Evolutionary conservation across 2,888 invertebrate species (phyloP).

Genomic region (Pomacea canaliculata): DNA sequence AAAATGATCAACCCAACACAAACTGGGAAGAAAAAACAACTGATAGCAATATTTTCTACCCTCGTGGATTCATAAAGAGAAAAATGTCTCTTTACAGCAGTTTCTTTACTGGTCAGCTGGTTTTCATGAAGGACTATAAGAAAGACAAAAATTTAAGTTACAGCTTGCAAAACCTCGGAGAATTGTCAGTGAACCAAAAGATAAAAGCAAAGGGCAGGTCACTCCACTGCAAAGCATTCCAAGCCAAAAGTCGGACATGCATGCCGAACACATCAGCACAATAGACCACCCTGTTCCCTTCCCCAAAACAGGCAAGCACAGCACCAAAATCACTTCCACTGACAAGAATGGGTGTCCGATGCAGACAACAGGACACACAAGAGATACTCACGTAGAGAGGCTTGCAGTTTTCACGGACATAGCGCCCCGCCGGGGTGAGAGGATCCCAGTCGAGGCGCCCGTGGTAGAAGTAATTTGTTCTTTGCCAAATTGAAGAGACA

Average conservation of each 20-base stretch:
- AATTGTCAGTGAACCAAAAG: background rate
- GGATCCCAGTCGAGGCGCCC: slow-evolving; percentile 99
- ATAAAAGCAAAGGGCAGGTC: background rate
- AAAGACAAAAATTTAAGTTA: too few species aligned
- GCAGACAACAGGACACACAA: background rate
- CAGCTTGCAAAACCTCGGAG: too few species aligned
- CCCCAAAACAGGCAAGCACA: background rate
- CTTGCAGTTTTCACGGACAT: slow-evolving; percentile 98
- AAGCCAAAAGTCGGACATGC: slow-evolving; percentile 26
- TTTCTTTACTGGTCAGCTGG: slow-evolving; percentile 96
- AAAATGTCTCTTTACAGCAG: too few species aligned
- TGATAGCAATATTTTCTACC: too few species aligned
- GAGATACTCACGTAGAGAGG: slow-evolving; percentile 83
- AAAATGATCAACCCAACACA: too few species aligned
- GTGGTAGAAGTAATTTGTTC: slow-evolving; percentile 87
- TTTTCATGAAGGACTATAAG: slow-evolving; percentile 88
- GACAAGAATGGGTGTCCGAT: background rate
- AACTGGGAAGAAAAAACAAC: too few species aligned
- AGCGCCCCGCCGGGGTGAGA: slow-evolving; percentile 95
- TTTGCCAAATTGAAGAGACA: slow-evolving; percentile 34
- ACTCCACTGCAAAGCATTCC: slow-evolving; percentile 17
- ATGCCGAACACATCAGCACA: slow-evolving; percentile 14
- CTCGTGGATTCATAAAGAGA: too few species aligned
- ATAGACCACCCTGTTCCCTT: background rate
- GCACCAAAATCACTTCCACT: slow-evolving; percentile 29